These are phyloP conservation scores for Lerista edwardsae DNA, from an alignment of 2,797 vertebrate genomes.

Conservation along the genomic window DNA sequence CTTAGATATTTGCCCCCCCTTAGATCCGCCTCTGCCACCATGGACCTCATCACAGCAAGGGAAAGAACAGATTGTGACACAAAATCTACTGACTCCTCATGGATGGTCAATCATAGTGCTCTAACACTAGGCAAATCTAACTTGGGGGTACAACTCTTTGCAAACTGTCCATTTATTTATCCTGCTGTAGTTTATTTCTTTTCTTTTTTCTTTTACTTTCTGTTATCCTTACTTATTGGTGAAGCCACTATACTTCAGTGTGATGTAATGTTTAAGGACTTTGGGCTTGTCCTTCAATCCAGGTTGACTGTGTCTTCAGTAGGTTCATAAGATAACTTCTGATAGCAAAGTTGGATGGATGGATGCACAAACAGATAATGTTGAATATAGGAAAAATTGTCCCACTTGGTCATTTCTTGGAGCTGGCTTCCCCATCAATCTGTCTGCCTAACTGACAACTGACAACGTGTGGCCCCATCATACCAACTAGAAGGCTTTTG, in stretches of 20 bases:
- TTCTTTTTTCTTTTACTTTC: not conserved
- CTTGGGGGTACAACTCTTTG: not conserved
- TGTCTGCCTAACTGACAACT: not conserved
- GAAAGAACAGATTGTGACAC: not conserved
- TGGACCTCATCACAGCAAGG: not conserved
- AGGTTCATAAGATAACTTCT: not conserved
- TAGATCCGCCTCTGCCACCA: no score
- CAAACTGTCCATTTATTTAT: not conserved
- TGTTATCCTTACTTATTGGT: not conserved
- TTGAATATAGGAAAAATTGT: not conserved
- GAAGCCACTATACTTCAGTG: not conserved
- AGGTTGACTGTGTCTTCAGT: not conserved
- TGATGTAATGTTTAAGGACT: not conserved
- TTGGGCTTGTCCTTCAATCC: not conserved
- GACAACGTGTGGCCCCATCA: not conserved
- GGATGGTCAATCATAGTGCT: not conserved
- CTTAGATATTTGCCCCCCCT: no score
- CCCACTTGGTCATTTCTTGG: not conserved
- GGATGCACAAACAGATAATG: not conserved
- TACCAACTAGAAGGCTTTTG: not conserved
- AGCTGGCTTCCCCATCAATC: not conserved
- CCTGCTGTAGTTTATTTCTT: not conserved
- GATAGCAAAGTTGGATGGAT: not conserved
- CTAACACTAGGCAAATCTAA: not conserved
- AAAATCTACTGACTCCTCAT: not conserved